These are phyloP conservation scores for Elachura formosa DNA, from an alignment of 2,113 vertebrate species.

Conservation along the genomic window DNA sequence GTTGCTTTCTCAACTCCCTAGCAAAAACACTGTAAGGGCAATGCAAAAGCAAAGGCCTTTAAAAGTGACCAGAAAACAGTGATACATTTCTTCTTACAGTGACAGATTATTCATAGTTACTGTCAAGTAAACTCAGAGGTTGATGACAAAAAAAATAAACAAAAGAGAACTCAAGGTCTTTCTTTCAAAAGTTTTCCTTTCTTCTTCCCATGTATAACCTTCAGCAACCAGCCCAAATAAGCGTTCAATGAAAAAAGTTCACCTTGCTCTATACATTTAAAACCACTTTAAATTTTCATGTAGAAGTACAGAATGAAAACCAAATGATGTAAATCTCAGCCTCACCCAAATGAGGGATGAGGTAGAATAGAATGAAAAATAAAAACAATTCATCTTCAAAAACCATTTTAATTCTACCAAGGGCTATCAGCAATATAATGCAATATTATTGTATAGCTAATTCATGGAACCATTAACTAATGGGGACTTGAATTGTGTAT, in stretches of 20 bases:
- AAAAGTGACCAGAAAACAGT: not conserved
- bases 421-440: not conserved
- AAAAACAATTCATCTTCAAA: not conserved
- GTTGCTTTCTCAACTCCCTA: not conserved
- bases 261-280: not conserved
- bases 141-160: slow-evolving; percentile 41
- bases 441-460: not conserved
- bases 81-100: not conserved
- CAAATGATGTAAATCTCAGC: not conserved
- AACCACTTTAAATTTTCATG: not conserved
- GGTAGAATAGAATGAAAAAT: not conserved
- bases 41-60: not conserved
- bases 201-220: slow-evolving; percentile 1
- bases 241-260: not conserved
- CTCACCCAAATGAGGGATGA: not conserved
- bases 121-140: not conserved
- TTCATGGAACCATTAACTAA: not conserved
- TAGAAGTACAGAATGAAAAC: not conserved
- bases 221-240: not conserved
- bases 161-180: not conserved
- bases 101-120: slow-evolving; percentile 2
- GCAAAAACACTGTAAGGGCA: not conserved
- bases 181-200: slow-evolving; percentile 27
- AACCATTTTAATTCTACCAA: not conserved
- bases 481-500: not conserved